Conservation (phyloP, 2,888 invertebrate species). For the Linhomoeus sp. region DNA sequence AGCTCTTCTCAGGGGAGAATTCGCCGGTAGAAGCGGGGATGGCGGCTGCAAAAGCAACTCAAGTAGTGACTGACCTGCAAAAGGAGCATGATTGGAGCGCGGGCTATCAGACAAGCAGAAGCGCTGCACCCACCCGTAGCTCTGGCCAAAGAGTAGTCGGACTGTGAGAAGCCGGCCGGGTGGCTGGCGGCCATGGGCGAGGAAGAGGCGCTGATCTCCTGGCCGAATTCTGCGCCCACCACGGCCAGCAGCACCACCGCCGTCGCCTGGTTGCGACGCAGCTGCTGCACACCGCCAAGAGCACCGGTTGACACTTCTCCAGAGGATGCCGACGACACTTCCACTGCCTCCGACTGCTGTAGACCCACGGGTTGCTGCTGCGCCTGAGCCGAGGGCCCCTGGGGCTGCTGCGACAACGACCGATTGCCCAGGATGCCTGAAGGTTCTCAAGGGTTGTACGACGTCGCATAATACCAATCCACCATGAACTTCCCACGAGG, state of each 20-base stretch:
- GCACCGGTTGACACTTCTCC: too few relatives aligned
- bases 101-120: neutral
- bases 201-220: conserved; percentile 46
- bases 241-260: conserved; percentile 89
- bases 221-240: conserved; percentile 92
- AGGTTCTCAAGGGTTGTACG: too few relatives aligned
- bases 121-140: neutral
- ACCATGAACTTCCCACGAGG: too few relatives aligned
- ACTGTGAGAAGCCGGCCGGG: neutral
- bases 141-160: neutral
- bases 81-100: conserved; percentile 1
- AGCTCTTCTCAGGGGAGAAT: conserved; percentile 75
- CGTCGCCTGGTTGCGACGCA: conserved; percentile 77
- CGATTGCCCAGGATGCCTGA: too few relatives aligned
- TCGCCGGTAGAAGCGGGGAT: conserved; percentile 57
- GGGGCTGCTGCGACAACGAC: neutral
- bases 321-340: too few relatives aligned
- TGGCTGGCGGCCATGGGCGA: too few relatives aligned
- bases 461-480: too few relatives aligned
- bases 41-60: conserved; percentile 75
- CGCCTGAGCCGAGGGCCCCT: neutral
- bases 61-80: conserved; percentile 56
- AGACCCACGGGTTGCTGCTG: neutral
- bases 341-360: too few relatives aligned
- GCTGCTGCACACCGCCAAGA: too few relatives aligned